These are phyloP conservation scores for Benthosema pterotum DNA, from an alignment of 2,797 vertebrate species.

Conservation along the genomic window DNA sequence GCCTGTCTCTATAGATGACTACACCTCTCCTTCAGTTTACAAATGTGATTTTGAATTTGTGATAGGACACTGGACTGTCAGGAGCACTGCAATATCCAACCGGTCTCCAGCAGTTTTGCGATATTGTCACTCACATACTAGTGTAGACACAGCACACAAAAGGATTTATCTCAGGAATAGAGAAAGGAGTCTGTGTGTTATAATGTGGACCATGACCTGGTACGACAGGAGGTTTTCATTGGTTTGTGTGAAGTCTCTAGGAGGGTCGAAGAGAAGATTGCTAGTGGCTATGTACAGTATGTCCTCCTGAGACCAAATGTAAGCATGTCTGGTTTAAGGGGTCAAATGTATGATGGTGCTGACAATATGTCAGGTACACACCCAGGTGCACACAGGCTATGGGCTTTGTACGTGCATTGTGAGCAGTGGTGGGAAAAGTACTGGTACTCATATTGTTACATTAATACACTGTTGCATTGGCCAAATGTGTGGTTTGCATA, in stretches of 20 bases:
- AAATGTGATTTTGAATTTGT: constrained; percentile 35
- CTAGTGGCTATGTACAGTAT: constrained; percentile 15
- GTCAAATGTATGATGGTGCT: constrained; percentile 36
- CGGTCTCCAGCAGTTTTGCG: constrained; percentile 29
- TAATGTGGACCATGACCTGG: constrained; percentile 39
- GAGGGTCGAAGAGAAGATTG: constrained; percentile 27
- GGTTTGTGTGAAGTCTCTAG: constrained; percentile 26
- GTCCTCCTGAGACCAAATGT: constrained; percentile 40
- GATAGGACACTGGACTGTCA: constrained; percentile 27
- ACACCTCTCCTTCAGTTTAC: constrained; percentile 28
- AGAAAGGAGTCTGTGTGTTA: constrained; percentile 33
- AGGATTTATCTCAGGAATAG: constrained; percentile 28
- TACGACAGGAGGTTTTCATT: constrained; percentile 32
- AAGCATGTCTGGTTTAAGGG: constrained; percentile 24
- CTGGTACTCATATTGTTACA: too few species aligned
- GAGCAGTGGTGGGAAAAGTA: too few species aligned
- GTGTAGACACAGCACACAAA: constrained; percentile 23
- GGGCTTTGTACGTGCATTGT: constrained; percentile 40
- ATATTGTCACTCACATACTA: constrained; percentile 30
- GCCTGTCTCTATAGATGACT: constrained; percentile 34
- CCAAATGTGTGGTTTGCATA: too few species aligned
- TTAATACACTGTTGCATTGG: too few species aligned
- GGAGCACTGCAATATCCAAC: constrained; percentile 14
- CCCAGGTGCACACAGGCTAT: constrained; percentile 21
- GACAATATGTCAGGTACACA: constrained; percentile 27